These are phyloP conservation scores for Paramormyrops kingsleyae DNA, from an alignment of 2,113 vertebrate genomes.

Conservation along the genomic window DNA sequence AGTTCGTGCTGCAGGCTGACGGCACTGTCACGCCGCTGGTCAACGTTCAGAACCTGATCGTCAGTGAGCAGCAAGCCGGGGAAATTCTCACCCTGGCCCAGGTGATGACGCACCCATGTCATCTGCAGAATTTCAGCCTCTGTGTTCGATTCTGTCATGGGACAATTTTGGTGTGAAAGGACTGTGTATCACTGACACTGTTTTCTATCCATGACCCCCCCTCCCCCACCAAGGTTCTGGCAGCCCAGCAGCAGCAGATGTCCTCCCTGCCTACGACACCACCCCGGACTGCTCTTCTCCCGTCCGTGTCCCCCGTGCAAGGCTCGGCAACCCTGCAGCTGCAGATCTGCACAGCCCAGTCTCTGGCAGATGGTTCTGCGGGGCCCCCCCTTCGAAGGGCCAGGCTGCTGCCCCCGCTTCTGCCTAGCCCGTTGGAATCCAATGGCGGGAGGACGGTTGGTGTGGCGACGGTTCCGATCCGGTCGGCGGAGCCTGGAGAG, in stretches of 20 bases:
- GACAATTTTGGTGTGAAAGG: background rate
- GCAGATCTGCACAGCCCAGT: constrained; percentile 66
- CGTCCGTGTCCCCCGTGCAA: constrained; percentile 43
- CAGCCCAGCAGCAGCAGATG: constrained; percentile 27
- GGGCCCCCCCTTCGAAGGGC: constrained; percentile 33
- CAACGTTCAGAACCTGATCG: constrained; percentile 62
- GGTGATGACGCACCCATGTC: constrained; percentile 36
- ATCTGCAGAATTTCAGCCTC: background rate
- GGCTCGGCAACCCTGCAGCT: constrained; percentile 67
- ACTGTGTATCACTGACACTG: background rate
- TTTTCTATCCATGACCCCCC: background rate
- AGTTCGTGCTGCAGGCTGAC: constrained; percentile 64
- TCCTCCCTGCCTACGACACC: constrained; percentile 20
- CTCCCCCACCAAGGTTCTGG: constrained; percentile 11
- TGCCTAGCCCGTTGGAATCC: constrained; percentile 27
- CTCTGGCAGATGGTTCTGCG: constrained; percentile 52
- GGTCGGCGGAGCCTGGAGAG: constrained; percentile 47
- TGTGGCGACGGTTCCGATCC: constrained; percentile 35
- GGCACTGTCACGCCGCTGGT: constrained; percentile 59
- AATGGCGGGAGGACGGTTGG: background rate
- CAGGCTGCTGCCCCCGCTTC: constrained; percentile 45
- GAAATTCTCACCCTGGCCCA: constrained; percentile 62
- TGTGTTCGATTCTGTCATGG: background rate
- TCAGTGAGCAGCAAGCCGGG: constrained; percentile 65
- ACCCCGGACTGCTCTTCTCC: constrained; percentile 45